Percentiles rank a stretch among this genome's conserved stretches.
These are phyloP conservation scores for Cryptus viduatorius DNA, from an alignment of 2,888 invertebrate species.

Conservation along the genomic window DNA sequence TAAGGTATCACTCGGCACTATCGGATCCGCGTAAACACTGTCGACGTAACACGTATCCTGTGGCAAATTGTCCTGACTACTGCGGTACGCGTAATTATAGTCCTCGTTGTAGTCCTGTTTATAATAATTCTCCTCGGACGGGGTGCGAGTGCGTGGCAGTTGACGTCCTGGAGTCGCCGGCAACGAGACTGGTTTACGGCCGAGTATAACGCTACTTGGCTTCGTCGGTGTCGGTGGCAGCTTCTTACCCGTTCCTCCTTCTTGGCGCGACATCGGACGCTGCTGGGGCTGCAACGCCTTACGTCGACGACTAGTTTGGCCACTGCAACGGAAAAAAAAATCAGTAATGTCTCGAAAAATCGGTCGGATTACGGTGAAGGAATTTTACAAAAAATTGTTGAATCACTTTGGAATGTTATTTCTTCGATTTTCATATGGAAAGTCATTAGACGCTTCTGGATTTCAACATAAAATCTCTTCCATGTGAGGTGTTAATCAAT, in stretches of 20 bases:
- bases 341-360: no score
- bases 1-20: conserved; percentile 37
- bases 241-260: conserved; percentile 81
- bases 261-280: conserved; percentile 80
- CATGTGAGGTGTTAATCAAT: neutral
- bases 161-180: conserved; percentile 87
- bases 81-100: conserved; percentile 90
- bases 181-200: conserved; percentile 84
- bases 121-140: conserved; percentile 84
- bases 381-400: no score
- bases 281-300: conserved; percentile 80
- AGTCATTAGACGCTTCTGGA: no score
- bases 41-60: conserved; percentile 75
- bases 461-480: no score
- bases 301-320: conserved; percentile 75
- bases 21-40: conserved; percentile 71
- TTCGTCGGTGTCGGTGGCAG: conserved; percentile 84
- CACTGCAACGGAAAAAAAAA: conserved; percentile 66
- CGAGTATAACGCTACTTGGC: conserved; percentile 78
- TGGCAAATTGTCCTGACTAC: conserved; percentile 89
- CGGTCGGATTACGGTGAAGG: no score
- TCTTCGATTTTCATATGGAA: no score
- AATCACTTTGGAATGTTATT: no score
- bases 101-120: conserved; percentile 88
- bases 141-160: conserved; percentile 84